Evolutionary conservation across 2,113 vertebrate genomes (phyloP), one percentile per base, ranked within the genome.

Genomic region (Diphyllodes magnificus): DNA sequence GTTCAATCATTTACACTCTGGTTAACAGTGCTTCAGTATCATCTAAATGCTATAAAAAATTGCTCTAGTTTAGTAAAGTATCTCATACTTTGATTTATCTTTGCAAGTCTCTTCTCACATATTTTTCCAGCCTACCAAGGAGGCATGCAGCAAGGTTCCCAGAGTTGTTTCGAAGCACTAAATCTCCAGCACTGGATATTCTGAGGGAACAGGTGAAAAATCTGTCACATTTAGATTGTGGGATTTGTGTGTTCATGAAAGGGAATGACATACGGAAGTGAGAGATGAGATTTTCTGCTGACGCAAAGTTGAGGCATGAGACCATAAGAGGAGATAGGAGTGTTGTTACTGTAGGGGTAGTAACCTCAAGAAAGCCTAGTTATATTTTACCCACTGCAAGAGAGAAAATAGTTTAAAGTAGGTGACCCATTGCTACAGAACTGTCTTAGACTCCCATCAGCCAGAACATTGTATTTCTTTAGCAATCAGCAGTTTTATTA

Each of bases 31-130:
- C 56, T 95, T 92, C 51, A 17, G 88, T 93, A 97, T 93, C 76
- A 91, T 97, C 93, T 94, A 96, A 96, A 95, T 95, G 92, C 51
- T 95, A 85, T 96, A 96, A 96, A 59, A 97, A 96, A 93, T 90
- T 93, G 57, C 69, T 96, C 45, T 69, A 78, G 92, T 97, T 96
- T 96, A 96, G 92, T 91, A 92, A 91, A 92, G 87, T 95, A 77
- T 93, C 59, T 91, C 70, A 75, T 37, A 72, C 35, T 92, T 90
- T 97, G 92, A 97, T 96, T 97, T 97, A 97, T 97, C 63, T 84
- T 95, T 77, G 65, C 61, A 90, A 88, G 69, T 61, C 82, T 92
- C 50, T 93, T 96, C 91, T 60, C 79, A 77, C 28, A 57, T 84
- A 77, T 92, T 89, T 90, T 91, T 69, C 63, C 81, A 88, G 82